Percentiles rank a stretch among this genome's conserved stretches.
These are phyloP conservation scores for Molossus alvarezi DNA, from an alignment of 2,797 vertebrate genomes.

Conservation along the genomic window DNA sequence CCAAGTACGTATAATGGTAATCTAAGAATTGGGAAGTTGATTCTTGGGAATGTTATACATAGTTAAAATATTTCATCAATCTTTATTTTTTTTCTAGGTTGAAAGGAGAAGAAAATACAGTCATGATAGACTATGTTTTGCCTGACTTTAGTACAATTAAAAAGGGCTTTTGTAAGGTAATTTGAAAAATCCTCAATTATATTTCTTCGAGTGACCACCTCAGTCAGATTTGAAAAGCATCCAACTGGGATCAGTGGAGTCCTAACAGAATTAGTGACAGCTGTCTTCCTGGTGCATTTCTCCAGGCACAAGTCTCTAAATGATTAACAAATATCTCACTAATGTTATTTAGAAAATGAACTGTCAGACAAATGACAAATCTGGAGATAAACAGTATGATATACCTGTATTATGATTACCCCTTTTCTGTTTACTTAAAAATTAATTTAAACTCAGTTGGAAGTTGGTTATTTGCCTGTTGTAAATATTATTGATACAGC, in stretches of 20 bases:
- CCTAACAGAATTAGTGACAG: neutral
- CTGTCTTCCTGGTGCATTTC: neutral
- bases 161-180: conserved; percentile 99
- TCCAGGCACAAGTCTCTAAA: neutral
- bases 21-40: neutral
- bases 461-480: conserved; percentile 60
- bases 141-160: conserved; percentile 99
- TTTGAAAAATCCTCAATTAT: conserved; percentile 6
- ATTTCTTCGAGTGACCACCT: neutral
- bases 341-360: conserved; percentile 57
- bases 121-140: conserved; percentile 98
- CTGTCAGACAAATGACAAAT: neutral
- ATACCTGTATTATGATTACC: neutral
- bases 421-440: conserved; percentile 48
- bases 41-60: conserved; percentile 5
- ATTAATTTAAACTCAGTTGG: conserved; percentile 18
- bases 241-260: neutral
- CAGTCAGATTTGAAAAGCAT: conserved; percentile 9
- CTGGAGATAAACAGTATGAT: conserved; percentile 35
- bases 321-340: conserved; percentile 45
- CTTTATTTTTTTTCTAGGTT: conserved; percentile 90
- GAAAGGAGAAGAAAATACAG: conserved; percentile 97
- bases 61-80: conserved; percentile 73
- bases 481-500: neutral
- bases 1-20: conserved; percentile 92